phyloP scores from a whole-genome alignment of 1,140 invertebrate genomes.

The Scaptomyza montana region DNA sequence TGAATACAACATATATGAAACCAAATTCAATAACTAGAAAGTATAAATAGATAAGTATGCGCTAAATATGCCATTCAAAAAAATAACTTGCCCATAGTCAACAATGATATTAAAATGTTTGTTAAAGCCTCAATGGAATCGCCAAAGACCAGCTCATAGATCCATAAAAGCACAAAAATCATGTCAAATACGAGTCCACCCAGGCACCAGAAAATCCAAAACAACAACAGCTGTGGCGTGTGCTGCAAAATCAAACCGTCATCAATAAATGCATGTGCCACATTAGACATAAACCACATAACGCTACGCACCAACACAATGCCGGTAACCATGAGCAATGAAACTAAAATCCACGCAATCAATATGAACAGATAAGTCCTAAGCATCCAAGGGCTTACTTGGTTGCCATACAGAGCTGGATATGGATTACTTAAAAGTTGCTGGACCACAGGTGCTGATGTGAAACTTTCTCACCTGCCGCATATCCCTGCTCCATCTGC shows the following conservation, averaged over 20 bases:
- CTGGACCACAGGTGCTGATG: background rate
- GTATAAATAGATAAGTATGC: background rate
- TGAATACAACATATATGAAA: conserved; percentile 59
- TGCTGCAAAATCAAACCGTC: conserved; percentile 25
- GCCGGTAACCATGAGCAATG: conserved; percentile 56
- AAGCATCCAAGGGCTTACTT: conserved; percentile 34
- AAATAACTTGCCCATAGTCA: conserved; percentile 52
- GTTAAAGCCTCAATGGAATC: conserved; percentile 64
- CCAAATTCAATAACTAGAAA: conserved; percentile 54
- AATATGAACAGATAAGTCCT: conserved; percentile 59
- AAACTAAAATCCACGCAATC: conserved; percentile 60
- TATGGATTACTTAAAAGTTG: background rate
- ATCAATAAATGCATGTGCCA: background rate
- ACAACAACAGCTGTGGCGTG: conserved; percentile 42
- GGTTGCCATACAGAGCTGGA: conserved; percentile 28
- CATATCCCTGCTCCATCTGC: background rate
- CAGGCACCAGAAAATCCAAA: conserved; percentile 58
- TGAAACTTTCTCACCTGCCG: conserved; percentile 11
- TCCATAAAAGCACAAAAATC: conserved; percentile 52
- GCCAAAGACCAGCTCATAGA: conserved; percentile 41
- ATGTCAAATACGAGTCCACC: conserved; percentile 52
- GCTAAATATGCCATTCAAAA: background rate
- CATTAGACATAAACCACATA: background rate
- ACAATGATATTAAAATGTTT: conserved; percentile 61
- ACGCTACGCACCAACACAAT: conserved; percentile 48